A percentile compares a stretch with the other conserved stretches of the same genome.
Conservation (phyloP, 1,140 invertebrate genomes). For the Pissodes strobi region DNA sequence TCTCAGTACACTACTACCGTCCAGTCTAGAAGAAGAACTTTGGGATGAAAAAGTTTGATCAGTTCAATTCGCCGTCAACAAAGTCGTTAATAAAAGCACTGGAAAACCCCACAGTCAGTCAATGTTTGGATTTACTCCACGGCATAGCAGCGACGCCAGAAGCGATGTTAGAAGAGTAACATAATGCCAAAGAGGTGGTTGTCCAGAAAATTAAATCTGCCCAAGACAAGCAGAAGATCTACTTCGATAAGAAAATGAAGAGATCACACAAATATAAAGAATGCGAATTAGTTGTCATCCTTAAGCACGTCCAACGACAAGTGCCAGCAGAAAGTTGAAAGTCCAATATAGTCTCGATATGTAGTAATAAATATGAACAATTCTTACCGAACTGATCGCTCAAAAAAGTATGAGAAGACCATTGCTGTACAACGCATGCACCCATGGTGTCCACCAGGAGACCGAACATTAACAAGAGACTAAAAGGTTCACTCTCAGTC, state of each 20-base stretch:
- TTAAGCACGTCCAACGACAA: neutral
- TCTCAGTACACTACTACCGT: neutral
- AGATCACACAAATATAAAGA: neutral
- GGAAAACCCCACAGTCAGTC: slow-evolving; percentile 15
- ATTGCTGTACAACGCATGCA: neutral
- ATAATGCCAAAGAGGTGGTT: no score
- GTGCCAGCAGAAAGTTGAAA: no score
- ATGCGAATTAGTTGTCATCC: neutral
- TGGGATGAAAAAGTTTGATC: no score
- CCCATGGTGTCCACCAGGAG: neutral
- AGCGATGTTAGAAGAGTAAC: neutral
- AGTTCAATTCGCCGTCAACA: slow-evolving; percentile 38
- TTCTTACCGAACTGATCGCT: neutral
- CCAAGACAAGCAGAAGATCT: no score
- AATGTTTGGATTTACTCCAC: neutral
- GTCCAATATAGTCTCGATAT: no score
- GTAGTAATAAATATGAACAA: slow-evolving; percentile 6
- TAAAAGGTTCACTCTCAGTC: no score
- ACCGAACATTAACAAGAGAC: no score
- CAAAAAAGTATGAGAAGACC: slow-evolving; percentile 7
- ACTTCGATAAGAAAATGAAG: no score
- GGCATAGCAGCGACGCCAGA: neutral
- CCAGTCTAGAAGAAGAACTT: no score
- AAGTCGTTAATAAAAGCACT: slow-evolving; percentile 31
- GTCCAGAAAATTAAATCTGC: neutral